Percentiles rank a stretch among this genome's conserved stretches.
Conservation (phyloP, 2,888 invertebrate species). For the Notodromas monacha region DNA sequence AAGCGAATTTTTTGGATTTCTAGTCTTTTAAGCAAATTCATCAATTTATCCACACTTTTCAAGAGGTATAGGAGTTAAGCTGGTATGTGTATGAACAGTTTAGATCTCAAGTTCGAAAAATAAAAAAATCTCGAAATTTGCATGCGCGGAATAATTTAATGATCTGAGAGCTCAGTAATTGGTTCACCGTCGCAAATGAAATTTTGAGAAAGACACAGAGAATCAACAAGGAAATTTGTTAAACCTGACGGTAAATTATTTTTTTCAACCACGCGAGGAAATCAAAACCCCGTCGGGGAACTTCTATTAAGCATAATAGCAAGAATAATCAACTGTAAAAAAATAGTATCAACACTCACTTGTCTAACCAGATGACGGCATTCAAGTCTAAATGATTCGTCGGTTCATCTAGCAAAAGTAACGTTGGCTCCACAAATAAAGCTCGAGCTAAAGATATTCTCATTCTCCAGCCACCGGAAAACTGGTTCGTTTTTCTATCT, state of each 20-base stretch:
- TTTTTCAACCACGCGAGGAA: conserved; percentile 2
- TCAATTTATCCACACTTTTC: too few species aligned
- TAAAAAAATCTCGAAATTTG: too few species aligned
- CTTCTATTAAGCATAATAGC: neutral
- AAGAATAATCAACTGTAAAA: conserved; percentile 7
- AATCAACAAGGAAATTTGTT: conserved; percentile 6
- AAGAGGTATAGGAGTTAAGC: too few species aligned
- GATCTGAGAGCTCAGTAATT: too few species aligned
- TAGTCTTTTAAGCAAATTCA: too few species aligned
- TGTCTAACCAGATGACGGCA: conserved; percentile 98
- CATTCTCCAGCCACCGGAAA: conserved; percentile 85
- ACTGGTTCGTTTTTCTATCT: conserved; percentile 35
- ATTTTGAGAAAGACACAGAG: too few species aligned
- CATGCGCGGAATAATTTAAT: too few species aligned
- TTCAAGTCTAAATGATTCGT: conserved; percentile 97
- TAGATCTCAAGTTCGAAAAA: too few species aligned
- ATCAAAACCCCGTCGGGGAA: conserved; percentile 2
- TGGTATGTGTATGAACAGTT: too few species aligned
- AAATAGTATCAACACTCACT: conserved; percentile 26
- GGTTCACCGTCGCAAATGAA: too few species aligned
- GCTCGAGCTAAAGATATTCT: conserved; percentile 86
- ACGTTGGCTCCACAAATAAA: conserved; percentile 76
- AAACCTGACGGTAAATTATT: conserved; percentile 2
- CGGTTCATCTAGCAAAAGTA: conserved; percentile 90
- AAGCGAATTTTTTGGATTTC: too few species aligned